Base-by-base conservation (phyloP, 2,113 vertebrate species). In the Apistogramma diplotaenia region DNA sequence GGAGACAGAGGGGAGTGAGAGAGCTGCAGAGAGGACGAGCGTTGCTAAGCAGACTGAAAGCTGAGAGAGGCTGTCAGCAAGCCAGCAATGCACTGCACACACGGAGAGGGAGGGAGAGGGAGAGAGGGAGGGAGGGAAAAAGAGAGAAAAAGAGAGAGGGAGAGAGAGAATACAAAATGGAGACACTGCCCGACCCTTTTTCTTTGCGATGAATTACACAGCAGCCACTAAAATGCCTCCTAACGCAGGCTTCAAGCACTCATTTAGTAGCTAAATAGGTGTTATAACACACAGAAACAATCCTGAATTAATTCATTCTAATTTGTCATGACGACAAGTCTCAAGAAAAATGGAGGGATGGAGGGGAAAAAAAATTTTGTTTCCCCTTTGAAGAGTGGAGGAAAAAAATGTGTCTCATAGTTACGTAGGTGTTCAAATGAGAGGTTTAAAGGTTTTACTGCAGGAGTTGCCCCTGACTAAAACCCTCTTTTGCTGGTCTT, bases 41-140 rank as follows among this genome's bases (percentile, higher is more conserved):
- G 92, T 93, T 94, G 92, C 93, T 94, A 94, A 93, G 93, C 93
- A 93, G 93, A 93, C 86, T 91, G 85, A 87, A 91, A 91, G 88
- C 84, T 6, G 76, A 87, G 87, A 81, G 88, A 92, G 88, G 81
- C 86, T 89, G 91, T 87, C 90, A 91, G 92, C 82, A 71, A 86
- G 92, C 91, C 91, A 91, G 87, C 78, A 84, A 79, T 74, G 85
- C 82, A 71, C 84, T 79, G 89, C 83, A 89, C 89, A 90, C 88
- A 85, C 85, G 12, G 37, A 40, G 11, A 40, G 37, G 12, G 37
- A 40, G 33, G 37, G 59, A 43, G 40, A 43, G 40, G 15, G 40
- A 76, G 60, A 83, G 77, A 77, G 71, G 86, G 82, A 43, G 40
- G 13, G 40, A 43, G 40, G 3, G 40, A 43, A 12, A 43, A 12